Base-by-base conservation (phyloP, 2,797 vertebrate species). In the Numenius phaeopus region DNA sequence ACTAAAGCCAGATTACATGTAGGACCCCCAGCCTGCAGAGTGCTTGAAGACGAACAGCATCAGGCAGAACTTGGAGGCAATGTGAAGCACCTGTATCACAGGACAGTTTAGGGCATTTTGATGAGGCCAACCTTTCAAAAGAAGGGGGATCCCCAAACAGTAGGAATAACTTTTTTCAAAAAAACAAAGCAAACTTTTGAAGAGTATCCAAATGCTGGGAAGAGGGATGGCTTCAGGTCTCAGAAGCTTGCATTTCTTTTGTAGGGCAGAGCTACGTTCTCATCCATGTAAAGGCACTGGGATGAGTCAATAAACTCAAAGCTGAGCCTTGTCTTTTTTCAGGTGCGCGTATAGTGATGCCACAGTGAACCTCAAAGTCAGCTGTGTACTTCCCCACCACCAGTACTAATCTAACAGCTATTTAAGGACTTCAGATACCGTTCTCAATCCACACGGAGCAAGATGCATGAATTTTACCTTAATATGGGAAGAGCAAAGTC, bases 11-110 rank as follows among this genome's bases (percentile, higher is more conserved):
- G 9, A 13, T 34, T 22, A 34, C 19, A 21, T 0, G 5, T 4
- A 27, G 13, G 24, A 52, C 30, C 30, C 42, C 17, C 29, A 54
- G 11, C 15, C 23, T 89, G 42, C 37, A 79, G 39, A 50, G 37
- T 16, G 19, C 30, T 29, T 40, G 18, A 57, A 73, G 29, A 32
- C 16, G 4, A 86, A 10, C 34, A 71, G 37, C 44, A 64, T 61
- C 15, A 42, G 50, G n/a, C 32, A 72, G 42, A 75, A n/a, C 9
- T 22, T 39, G 13, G 40, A 64, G 76, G 22, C 42, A 82, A 5
- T 3, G 14, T 17, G n/a, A 69, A 4, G 9, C 54, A 77, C n/a
- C 34, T 0, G 0, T 27, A 21, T 40, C 70, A 67, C 16, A n/a
- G 34, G 26, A 42, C 19, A 78, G 14, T 6, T 29, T 3, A 80